These are phyloP conservation scores for Thereva nobilitata DNA, from an alignment of 2,888 invertebrate genomes.

Conservation along the genomic window DNA sequence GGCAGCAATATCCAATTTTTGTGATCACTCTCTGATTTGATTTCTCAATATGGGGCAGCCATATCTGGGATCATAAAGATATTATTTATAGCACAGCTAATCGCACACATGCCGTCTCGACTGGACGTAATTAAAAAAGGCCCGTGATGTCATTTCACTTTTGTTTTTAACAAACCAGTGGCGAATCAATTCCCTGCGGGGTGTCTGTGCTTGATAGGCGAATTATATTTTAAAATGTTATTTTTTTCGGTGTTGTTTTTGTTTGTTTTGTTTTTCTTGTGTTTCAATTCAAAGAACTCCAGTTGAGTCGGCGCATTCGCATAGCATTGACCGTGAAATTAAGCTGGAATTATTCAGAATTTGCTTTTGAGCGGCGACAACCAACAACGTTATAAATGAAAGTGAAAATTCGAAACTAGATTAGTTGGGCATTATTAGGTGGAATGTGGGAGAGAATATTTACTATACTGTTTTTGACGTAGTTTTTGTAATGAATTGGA, in stretches of 20 bases:
- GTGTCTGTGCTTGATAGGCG: slow-evolving; percentile 31
- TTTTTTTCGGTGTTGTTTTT: slow-evolving; percentile 12
- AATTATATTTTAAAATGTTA: slow-evolving; percentile 8
- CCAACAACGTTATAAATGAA: slow-evolving; percentile 31
- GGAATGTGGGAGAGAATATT: too few relatives aligned
- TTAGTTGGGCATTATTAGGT: too few relatives aligned
- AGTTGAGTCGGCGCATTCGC: neutral
- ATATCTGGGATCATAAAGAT: slow-evolving; percentile 33
- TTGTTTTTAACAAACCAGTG: slow-evolving; percentile 34
- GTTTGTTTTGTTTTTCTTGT: slow-evolving; percentile 10
- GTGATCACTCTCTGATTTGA: slow-evolving; percentile 20
- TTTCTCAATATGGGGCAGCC: slow-evolving; percentile 23
- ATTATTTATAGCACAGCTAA: slow-evolving; percentile 30
- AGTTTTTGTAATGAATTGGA: too few relatives aligned
- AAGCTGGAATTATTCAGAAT: slow-evolving; percentile 21
- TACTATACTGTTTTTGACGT: too few relatives aligned
- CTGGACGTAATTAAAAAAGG: slow-evolving; percentile 33
- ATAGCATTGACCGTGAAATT: slow-evolving; percentile 33
- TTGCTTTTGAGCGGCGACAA: slow-evolving; percentile 27
- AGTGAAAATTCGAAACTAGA: neutral
- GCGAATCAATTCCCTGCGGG: slow-evolving; percentile 34
- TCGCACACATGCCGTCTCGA: slow-evolving; percentile 24
- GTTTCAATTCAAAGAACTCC: neutral
- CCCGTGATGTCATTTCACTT: slow-evolving; percentile 38
- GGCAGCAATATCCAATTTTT: slow-evolving; percentile 14